phyloP scores from a whole-genome alignment of 2,797 vertebrate species.

The Pseudochirops corinnae region DNA sequence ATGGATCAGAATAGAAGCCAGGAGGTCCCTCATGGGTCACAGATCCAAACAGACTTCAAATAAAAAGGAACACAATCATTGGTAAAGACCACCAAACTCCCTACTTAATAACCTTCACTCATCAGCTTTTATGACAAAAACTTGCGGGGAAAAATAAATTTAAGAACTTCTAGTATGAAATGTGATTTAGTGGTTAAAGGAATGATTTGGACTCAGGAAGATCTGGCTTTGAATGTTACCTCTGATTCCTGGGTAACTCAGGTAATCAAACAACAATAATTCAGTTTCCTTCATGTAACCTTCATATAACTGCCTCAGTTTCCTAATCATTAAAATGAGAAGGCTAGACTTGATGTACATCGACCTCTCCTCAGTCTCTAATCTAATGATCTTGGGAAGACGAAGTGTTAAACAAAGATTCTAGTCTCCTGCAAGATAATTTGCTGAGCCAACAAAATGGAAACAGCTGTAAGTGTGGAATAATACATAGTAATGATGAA shows the following conservation, averaged over 20 bases:
- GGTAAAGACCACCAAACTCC: slow-evolving; percentile 18
- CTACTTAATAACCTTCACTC: background rate
- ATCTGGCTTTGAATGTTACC: background rate
- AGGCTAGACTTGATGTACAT: background rate
- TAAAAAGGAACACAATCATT: background rate
- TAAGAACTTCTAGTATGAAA: background rate
- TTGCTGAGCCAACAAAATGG: background rate
- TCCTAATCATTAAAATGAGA: background rate
- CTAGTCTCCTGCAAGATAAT: background rate
- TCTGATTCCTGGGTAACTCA: background rate
- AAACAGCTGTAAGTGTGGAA: slow-evolving; percentile 13
- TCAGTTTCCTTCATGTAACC: background rate
- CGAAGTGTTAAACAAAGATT: slow-evolving; percentile 15
- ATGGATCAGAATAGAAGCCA: slow-evolving; percentile 54
- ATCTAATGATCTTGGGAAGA: background rate
- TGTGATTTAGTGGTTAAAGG: background rate
- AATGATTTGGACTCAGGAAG: background rate
- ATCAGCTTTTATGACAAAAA: slow-evolving; percentile 46
- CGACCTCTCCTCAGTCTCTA: background rate
- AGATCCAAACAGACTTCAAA: slow-evolving; percentile 43
- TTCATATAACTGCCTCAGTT: background rate
- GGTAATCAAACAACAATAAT: background rate
- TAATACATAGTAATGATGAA: slow-evolving; percentile 46
- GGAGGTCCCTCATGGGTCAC: slow-evolving; percentile 62
- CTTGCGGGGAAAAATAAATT: background rate